phyloP scores from a whole-genome alignment of 1,140 invertebrate species.

The Calephelis nemesis region DNA sequence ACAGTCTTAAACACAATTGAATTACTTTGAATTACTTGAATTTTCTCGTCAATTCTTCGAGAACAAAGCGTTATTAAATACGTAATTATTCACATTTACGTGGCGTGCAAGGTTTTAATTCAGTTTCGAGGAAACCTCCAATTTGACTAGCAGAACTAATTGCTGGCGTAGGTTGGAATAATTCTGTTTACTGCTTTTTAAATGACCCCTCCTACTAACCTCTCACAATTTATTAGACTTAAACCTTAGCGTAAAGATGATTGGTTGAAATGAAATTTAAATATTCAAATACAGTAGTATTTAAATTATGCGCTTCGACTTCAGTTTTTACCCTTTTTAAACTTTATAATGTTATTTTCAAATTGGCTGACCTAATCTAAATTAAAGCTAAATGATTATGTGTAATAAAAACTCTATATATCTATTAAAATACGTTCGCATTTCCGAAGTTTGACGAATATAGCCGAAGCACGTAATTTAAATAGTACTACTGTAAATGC shows the following conservation, averaged over 20 bases:
- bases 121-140: slow-evolving; percentile 62
- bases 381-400: too few species aligned
- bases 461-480: too few species aligned
- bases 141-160: slow-evolving; percentile 77
- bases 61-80: slow-evolving; percentile 78
- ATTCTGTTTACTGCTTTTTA: slow-evolving; percentile 77
- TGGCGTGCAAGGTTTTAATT: slow-evolving; percentile 75
- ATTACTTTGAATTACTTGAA: slow-evolving; percentile 78
- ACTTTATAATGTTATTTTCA: too few species aligned
- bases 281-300: too few species aligned
- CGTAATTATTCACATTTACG: slow-evolving; percentile 77
- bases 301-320: too few species aligned
- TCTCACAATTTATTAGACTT: slow-evolving; percentile 49
- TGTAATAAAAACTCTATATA: too few species aligned
- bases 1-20: slow-evolving; percentile 74
- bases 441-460: too few species aligned
- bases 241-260: slow-evolving; percentile 1
- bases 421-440: too few species aligned
- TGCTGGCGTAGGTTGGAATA: slow-evolving; percentile 70
- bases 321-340: too few species aligned
- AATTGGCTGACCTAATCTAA: too few species aligned
- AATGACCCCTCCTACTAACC: slow-evolving; percentile 65
- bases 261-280: too few species aligned
- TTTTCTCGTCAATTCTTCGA: slow-evolving; percentile 67
- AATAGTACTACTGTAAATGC: too few species aligned